Conservation (phyloP, 2,888 invertebrate species). For the Pandemis cinnamomeana region DNA sequence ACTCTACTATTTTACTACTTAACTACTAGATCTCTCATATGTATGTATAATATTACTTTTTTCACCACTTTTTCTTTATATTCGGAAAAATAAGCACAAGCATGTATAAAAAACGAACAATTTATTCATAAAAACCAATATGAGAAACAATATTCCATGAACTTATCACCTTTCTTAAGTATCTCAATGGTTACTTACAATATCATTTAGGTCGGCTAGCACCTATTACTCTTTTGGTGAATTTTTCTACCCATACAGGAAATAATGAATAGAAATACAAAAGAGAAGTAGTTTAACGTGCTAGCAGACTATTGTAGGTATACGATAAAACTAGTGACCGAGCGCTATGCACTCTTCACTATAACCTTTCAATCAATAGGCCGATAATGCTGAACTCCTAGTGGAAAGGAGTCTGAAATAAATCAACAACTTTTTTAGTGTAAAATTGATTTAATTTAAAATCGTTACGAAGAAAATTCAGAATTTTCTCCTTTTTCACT, state of each 20-base stretch:
- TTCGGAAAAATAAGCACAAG: constrained; percentile 14
- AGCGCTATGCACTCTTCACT: constrained; percentile 5
- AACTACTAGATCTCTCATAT: too few relatives aligned
- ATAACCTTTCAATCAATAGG: not conserved
- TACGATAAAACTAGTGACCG: not conserved
- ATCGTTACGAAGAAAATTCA: too few relatives aligned
- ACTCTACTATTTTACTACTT: too few relatives aligned
- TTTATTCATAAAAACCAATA: constrained; percentile 71
- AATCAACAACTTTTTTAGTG: too few relatives aligned
- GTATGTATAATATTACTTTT: too few relatives aligned
- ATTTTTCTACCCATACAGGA: not conserved
- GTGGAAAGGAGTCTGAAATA: too few relatives aligned
- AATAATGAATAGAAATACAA: not conserved
- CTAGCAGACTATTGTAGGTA: constrained; percentile 4
- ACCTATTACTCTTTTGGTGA: not conserved
- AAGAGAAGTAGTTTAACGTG: not conserved
- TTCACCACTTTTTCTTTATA: not conserved
- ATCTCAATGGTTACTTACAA: constrained; percentile 62
- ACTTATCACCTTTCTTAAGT: constrained; percentile 69
- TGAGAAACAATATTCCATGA: constrained; percentile 60
- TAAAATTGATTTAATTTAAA: too few relatives aligned
- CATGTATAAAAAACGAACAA: constrained; percentile 64
- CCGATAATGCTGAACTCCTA: not conserved
- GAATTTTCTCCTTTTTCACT: too few relatives aligned
- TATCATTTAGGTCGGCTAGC: constrained; percentile 22